These are phyloP conservation scores for Dunckerocampus dactyliophorus DNA, from an alignment of 2,113 vertebrate species.

Conservation along the genomic window DNA sequence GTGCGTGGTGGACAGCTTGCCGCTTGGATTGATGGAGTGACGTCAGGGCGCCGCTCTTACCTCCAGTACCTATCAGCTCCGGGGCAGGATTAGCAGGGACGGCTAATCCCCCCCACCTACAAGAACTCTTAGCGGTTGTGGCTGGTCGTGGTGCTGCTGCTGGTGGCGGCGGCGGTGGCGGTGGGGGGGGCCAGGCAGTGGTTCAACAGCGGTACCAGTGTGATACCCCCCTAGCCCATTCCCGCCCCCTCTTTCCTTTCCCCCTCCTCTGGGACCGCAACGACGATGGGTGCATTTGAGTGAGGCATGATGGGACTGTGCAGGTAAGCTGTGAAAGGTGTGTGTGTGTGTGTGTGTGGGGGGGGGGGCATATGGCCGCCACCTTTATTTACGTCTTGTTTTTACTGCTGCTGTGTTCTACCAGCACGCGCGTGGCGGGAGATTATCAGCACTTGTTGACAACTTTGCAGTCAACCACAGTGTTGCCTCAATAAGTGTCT, in stretches of 20 bases:
- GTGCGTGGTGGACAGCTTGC: constrained; percentile 53
- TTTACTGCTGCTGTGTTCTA: constrained; percentile 19
- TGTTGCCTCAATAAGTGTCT: too few relatives aligned
- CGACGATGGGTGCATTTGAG: not conserved
- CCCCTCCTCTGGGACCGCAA: not conserved
- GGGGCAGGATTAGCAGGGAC: constrained; percentile 70
- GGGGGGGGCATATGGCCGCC: constrained; percentile 38
- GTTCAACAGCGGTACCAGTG: not conserved
- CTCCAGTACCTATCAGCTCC: constrained; percentile 46
- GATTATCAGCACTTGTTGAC: constrained; percentile 32
- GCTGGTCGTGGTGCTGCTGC: not conserved
- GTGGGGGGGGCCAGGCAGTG: constrained; percentile 29
- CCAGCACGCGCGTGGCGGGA: constrained; percentile 1
- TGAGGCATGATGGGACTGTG: constrained; percentile 6
- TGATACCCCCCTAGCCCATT: not conserved
- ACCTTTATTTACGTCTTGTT: constrained; percentile 55
- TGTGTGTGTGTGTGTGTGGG: constrained; percentile 52
- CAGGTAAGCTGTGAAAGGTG: constrained; percentile 54
- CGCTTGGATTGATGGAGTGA: constrained; percentile 64
- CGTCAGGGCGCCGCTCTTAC: constrained; percentile 62
- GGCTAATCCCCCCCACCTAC: constrained; percentile 62
- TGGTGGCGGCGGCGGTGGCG: constrained; percentile 21
- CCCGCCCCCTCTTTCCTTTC: not conserved
- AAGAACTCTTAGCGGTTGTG: not conserved
- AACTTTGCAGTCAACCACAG: constrained; percentile 18